phyloP scores from a whole-genome alignment of 2,797 vertebrate species.

The Falco naumanni region DNA sequence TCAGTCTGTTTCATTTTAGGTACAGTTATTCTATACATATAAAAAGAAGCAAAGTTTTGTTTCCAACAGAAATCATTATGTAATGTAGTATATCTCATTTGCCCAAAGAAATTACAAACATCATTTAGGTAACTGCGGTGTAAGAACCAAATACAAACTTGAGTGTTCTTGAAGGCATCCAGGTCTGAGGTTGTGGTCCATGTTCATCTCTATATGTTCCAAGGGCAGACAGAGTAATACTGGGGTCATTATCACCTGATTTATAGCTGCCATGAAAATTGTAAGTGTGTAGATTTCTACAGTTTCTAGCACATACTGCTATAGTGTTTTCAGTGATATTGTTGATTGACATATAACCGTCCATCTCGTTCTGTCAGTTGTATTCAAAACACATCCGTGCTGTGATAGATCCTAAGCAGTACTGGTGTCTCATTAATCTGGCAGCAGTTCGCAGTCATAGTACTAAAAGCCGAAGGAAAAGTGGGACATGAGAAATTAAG shows the following conservation, averaged over 20 bases:
- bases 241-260: background rate
- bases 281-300: background rate
- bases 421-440: background rate
- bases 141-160: background rate
- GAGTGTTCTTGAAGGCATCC: background rate
- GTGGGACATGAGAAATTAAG: background rate
- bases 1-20: background rate
- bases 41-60: background rate
- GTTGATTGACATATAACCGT: background rate
- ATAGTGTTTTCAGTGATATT: background rate
- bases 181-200: background rate
- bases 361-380: background rate
- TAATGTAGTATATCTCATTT: background rate
- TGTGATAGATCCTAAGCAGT: background rate
- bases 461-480: background rate
- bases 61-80: background rate
- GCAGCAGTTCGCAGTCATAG: background rate
- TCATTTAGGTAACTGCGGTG: background rate
- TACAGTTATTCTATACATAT: background rate
- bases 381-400: background rate
- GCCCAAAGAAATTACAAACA: background rate
- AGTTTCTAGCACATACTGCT: background rate
- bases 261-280: background rate
- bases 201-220: background rate
- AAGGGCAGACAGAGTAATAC: background rate